phyloP scores from a whole-genome alignment of 1,140 invertebrate species.

The Oryctes rhinoceros region DNA sequence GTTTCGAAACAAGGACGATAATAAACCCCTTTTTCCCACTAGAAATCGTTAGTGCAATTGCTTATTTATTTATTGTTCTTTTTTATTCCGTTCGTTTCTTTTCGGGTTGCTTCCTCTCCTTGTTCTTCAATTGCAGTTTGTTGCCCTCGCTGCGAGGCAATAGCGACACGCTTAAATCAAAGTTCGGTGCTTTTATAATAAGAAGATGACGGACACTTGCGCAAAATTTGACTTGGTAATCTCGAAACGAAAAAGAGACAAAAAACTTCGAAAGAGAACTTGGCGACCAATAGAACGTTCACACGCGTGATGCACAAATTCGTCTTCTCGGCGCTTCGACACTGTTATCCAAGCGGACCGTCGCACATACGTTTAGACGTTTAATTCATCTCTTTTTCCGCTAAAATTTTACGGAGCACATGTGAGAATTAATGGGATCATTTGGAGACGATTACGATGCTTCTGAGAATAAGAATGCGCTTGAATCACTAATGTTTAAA shows the following conservation, averaged over 20 bases:
- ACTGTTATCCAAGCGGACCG: background rate
- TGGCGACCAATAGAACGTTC: constrained; percentile 12
- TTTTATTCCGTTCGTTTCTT: background rate
- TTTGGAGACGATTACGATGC: constrained; percentile 13
- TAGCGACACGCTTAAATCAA: constrained; percentile 27
- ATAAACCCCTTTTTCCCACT: constrained; percentile 32
- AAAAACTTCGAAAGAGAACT: background rate
- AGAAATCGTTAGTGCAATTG: constrained; percentile 36
- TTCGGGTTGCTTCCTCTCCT: background rate
- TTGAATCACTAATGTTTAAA: constrained; percentile 21
- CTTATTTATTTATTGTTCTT: constrained; percentile 35
- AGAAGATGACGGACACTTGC: constrained; percentile 34
- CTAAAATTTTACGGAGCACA: background rate
- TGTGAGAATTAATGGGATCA: background rate
- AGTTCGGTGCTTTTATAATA: constrained; percentile 35
- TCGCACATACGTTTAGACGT: no score
- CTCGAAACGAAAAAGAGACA: background rate
- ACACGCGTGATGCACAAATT: background rate
- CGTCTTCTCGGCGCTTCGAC: background rate
- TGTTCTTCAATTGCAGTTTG: constrained; percentile 31
- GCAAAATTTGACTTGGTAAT: constrained; percentile 31
- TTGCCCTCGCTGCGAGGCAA: constrained; percentile 6
- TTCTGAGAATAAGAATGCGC: background rate
- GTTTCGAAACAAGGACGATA: background rate
- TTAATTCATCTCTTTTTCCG: background rate